Percentiles rank a stretch among this genome's conserved stretches.
These are phyloP conservation scores for Scopus umbretta DNA, from an alignment of 2,113 vertebrate genomes.

Conservation along the genomic window DNA sequence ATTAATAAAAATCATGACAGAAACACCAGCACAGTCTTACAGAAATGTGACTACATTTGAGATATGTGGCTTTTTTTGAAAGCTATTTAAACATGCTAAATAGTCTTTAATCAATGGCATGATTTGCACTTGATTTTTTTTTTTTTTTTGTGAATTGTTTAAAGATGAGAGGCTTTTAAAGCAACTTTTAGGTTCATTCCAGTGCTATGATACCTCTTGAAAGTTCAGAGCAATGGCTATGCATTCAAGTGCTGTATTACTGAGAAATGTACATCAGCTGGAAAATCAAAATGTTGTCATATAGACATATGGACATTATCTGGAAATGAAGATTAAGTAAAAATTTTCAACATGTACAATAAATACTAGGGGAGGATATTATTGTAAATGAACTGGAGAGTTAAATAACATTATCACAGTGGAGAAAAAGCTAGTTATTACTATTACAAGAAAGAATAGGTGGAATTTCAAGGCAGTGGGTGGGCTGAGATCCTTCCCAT, in stretches of 20 bases:
- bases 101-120: conserved; percentile 31
- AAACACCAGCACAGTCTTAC: background rate
- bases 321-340: background rate
- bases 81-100: background rate
- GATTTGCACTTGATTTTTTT: background rate
- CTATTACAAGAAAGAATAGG: background rate
- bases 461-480: background rate
- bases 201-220: background rate
- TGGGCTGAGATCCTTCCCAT: background rate
- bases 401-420: background rate
- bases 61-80: background rate
- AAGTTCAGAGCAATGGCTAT: background rate
- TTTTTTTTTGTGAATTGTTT: background rate
- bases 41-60: background rate
- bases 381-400: background rate
- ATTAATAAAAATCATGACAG: background rate
- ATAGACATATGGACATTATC: background rate
- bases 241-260: background rate
- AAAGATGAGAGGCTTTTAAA: conserved; percentile 24
- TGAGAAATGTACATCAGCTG: conserved; percentile 1
- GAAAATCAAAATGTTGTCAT: conserved; percentile 39
- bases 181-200: background rate
- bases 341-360: background rate
- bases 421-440: background rate
- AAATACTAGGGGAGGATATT: background rate